These are phyloP conservation scores for Neoitamus cyanurus DNA, from an alignment of 2,888 invertebrate genomes.

Conservation along the genomic window DNA sequence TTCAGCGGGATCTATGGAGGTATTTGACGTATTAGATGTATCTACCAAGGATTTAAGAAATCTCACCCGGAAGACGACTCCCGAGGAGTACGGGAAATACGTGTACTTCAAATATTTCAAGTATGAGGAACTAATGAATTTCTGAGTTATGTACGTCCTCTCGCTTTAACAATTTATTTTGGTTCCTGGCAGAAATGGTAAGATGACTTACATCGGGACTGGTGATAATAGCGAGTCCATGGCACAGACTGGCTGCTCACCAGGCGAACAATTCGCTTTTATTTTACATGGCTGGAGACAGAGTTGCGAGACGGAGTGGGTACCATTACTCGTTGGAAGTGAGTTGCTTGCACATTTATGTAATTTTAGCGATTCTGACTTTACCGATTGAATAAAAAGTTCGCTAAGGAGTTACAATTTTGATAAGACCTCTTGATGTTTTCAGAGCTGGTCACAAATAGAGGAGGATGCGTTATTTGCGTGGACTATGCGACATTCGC, in stretches of 20 bases:
- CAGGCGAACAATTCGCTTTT: conserved; percentile 61
- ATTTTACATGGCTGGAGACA: conserved; percentile 64
- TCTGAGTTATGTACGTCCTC: background rate
- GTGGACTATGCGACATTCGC: conserved; percentile 62
- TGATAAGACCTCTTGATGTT: conserved; percentile 3
- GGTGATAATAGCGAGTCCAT: conserved; percentile 48
- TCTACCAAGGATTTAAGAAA: background rate
- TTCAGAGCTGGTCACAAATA: conserved; percentile 60
- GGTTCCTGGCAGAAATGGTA: conserved; percentile 47
- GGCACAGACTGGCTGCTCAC: conserved; percentile 55
- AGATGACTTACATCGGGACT: conserved; percentile 46
- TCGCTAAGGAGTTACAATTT: background rate
- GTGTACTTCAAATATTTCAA: conserved; percentile 31
- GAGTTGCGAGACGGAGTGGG: conserved; percentile 61
- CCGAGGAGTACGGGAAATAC: conserved; percentile 2
- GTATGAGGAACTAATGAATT: background rate
- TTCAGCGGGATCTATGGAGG: background rate
- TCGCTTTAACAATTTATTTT: background rate
- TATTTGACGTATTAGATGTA: background rate
- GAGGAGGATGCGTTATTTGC: conserved; percentile 63
- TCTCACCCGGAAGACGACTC: background rate
- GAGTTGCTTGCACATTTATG: conserved; percentile 50
- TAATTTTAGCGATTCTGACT: background rate
- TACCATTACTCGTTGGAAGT: conserved; percentile 59
- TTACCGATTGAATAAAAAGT: background rate